phyloP scores from a whole-genome alignment of 2,888 invertebrate genomes.

The Sminthurinus aureus region DNA sequence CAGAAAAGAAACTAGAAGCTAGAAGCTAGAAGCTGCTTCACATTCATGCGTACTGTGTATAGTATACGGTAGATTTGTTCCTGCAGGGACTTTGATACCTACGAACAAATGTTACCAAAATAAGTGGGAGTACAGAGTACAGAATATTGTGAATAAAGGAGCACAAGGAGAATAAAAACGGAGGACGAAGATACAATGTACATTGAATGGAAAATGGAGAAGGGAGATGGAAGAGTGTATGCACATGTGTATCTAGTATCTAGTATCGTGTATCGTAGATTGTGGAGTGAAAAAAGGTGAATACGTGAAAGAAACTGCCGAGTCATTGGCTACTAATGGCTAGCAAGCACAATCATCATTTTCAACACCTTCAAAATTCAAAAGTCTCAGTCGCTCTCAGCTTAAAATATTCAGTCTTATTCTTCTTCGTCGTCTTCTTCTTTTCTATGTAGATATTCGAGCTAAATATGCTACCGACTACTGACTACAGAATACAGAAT shows the following conservation, averaged over 20 bases:
- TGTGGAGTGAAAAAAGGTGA: slow-evolving; percentile 2
- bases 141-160: background rate
- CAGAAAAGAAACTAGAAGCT: too few species aligned
- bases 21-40: too few species aligned
- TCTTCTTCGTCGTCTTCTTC: too few species aligned
- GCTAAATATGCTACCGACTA: too few species aligned
- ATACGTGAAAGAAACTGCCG: slow-evolving; percentile 41
- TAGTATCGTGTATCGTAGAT: too few species aligned
- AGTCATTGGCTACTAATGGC: slow-evolving; percentile 43
- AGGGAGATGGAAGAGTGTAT: background rate
- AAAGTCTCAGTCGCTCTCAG: too few species aligned
- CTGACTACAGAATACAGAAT: too few species aligned
- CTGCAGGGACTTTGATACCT: background rate
- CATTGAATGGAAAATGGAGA: background rate
- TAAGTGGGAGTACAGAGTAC: background rate
- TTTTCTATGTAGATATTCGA: too few species aligned
- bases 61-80: background rate
- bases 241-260: too few species aligned
- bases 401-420: too few species aligned
- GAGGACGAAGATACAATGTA: background rate
- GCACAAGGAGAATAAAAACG: background rate
- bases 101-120: background rate
- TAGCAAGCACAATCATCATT: slow-evolving; percentile 40
- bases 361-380: slow-evolving; percentile 39
- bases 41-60: too few species aligned